Evolutionary conservation across 2,113 vertebrate genomes (phyloP).

Genomic region (Burhinus oedicnemus): DNA sequence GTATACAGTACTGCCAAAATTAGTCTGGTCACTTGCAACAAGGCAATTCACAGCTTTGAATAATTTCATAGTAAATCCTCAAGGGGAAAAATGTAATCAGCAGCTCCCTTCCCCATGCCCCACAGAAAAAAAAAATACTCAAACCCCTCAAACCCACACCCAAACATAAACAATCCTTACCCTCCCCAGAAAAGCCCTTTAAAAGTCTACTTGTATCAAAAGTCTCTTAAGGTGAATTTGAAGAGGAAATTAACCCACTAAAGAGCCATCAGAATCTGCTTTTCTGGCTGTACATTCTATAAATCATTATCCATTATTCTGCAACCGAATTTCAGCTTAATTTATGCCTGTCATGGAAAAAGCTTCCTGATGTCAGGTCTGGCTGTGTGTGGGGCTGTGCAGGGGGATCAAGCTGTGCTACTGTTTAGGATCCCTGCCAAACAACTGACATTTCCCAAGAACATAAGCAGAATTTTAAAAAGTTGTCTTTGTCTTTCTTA

Average conservation of each 20-base stretch:
- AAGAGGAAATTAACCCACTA: background rate
- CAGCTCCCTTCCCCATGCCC: fast-evolving
- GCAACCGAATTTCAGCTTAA: constrained; percentile 62
- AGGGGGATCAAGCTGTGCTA: constrained; percentile 69
- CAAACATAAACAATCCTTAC: background rate
- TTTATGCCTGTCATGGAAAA: constrained; percentile 74
- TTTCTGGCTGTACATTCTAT: background rate
- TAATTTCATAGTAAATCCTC: background rate
- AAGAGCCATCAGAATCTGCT: background rate
- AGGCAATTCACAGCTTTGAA: background rate
- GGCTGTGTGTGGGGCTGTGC: constrained; percentile 39
- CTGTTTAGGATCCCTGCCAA: constrained; percentile 72
- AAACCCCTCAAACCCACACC: background rate
- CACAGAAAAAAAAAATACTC: too few species aligned
- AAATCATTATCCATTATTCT: constrained; percentile 40
- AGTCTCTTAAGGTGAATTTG: background rate
- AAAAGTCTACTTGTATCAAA: background rate
- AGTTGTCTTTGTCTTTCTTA: constrained; percentile 71
- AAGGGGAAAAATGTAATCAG: background rate
- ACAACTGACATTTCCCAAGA: constrained; percentile 74
- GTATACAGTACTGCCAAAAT: background rate
- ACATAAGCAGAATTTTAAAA: constrained; percentile 74
- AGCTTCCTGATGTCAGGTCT: constrained; percentile 61
- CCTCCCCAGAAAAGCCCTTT: background rate
- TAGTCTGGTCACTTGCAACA: background rate